Evolutionary conservation across 2,113 vertebrate genomes (phyloP).

Genomic region (Psammodynastes pulverulentus): DNA sequence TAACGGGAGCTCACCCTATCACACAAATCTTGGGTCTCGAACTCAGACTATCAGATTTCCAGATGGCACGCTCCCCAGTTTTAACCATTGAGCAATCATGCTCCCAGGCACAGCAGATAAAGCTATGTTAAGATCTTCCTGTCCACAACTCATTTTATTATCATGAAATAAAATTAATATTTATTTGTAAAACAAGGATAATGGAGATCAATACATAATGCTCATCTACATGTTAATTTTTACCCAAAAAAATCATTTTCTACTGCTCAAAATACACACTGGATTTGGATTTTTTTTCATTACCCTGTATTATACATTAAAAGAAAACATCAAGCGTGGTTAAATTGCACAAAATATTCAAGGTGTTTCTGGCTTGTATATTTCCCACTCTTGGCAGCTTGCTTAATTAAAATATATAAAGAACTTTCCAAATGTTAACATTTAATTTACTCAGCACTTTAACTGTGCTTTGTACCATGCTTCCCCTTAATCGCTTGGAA

Average conservation of each 20-base stretch:
- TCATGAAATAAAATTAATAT: not conserved
- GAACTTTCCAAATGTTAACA: slow-evolving; percentile 1
- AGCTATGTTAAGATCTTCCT: not conserved
- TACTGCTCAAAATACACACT: not conserved
- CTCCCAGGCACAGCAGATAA: not conserved
- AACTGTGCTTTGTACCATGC: not conserved
- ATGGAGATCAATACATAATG: not conserved
- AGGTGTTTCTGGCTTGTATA: not conserved
- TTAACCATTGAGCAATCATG: not conserved
- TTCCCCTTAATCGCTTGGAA: slow-evolving; percentile 9
- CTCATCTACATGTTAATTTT: not conserved
- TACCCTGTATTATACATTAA: not conserved
- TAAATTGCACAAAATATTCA: not conserved
- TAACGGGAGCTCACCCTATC: not conserved
- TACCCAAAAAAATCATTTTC: not conserved
- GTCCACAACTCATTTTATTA: not conserved
- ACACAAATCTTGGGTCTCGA: not conserved
- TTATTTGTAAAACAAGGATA: not conserved
- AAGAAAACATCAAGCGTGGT: not conserved
- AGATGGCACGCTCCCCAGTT: not conserved
- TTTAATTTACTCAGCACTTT: slow-evolving; percentile 15
- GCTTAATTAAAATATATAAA: slow-evolving; percentile 21
- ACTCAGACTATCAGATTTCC: not conserved
- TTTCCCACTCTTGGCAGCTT: not conserved
- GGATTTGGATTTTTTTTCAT: accelerated